phyloP scores from a whole-genome alignment of 2,113 vertebrate species.

The Lichenostomus cassidix region DNA sequence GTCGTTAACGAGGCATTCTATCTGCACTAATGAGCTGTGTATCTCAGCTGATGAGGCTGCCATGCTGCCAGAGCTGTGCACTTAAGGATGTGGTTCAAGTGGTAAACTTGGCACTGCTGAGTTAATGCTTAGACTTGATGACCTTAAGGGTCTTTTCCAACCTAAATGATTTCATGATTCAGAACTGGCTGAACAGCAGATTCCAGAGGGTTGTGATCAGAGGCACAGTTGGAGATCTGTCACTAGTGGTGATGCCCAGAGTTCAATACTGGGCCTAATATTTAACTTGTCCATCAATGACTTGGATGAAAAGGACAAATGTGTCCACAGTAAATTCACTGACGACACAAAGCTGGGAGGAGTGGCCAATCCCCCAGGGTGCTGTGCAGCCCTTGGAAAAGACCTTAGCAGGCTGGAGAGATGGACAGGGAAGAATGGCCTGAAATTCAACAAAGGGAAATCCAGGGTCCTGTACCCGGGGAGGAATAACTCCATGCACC shows the following conservation, averaged over 20 bases:
- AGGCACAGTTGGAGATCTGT: neutral
- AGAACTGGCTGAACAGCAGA: neutral
- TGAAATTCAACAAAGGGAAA: neutral
- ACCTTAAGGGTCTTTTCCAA: neutral
- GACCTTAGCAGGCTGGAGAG: neutral
- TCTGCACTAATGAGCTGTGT: rapidly evolving
- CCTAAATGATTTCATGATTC: neutral
- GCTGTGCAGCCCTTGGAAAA: neutral
- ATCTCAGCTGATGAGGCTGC: neutral
- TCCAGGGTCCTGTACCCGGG: neutral
- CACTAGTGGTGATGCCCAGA: neutral
- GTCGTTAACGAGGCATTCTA: rapidly evolving
- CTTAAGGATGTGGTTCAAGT: rapidly evolving
- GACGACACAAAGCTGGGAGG: neutral
- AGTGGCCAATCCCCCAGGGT: neutral
- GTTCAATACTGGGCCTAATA: neutral
- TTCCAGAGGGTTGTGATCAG: neutral
- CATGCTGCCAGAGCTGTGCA: rapidly evolving
- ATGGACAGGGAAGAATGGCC: neutral
- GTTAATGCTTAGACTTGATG: neutral
- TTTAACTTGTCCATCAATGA: neutral
- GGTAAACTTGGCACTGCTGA: too few relatives aligned
- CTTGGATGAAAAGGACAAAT: neutral
- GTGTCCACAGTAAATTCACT: too few relatives aligned
- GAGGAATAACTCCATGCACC: neutral